These are phyloP conservation scores for Gasteruption jaculator DNA, from an alignment of 2,888 invertebrate species.

Conservation along the genomic window DNA sequence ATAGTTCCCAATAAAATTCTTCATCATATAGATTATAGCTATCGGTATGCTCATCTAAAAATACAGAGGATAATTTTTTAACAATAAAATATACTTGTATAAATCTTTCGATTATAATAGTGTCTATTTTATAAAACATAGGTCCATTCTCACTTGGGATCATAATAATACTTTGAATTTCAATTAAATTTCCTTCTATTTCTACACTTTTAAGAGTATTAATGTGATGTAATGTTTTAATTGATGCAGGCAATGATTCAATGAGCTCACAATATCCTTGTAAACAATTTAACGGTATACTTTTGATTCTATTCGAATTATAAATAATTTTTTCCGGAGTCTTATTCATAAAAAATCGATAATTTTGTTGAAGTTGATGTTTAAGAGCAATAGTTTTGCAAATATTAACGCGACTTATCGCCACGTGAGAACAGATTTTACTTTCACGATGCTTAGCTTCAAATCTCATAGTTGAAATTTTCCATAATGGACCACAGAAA, in stretches of 20 bases:
- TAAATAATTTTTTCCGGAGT: too few relatives aligned
- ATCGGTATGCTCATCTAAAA: conserved; percentile 10
- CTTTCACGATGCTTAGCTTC: conserved; percentile 13
- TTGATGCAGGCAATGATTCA: too few relatives aligned
- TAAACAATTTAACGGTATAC: too few relatives aligned
- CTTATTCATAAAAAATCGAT: conserved; percentile 9
- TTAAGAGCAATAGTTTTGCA: conserved; percentile 14
- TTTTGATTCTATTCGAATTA: too few relatives aligned
- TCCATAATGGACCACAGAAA: conserved; percentile 14
- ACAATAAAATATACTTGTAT: conserved; percentile 1
- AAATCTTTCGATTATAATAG: background rate
- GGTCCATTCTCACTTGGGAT: background rate
- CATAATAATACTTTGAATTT: too few relatives aligned
- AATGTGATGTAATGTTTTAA: too few relatives aligned
- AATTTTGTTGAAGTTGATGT: conserved; percentile 13
- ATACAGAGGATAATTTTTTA: conserved; percentile 3
- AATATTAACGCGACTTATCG: conserved; percentile 12
- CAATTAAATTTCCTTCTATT: too few relatives aligned
- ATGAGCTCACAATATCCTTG: too few relatives aligned
- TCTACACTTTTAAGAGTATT: too few relatives aligned
- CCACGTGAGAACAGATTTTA: conserved; percentile 7
- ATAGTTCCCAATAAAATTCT: too few relatives aligned
- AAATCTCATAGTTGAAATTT: conserved; percentile 12
- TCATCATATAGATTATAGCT: too few relatives aligned
- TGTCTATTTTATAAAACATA: background rate